Base-by-base conservation (phyloP, 2,888 invertebrate species). In the Melanostoma mellinum region DNA sequence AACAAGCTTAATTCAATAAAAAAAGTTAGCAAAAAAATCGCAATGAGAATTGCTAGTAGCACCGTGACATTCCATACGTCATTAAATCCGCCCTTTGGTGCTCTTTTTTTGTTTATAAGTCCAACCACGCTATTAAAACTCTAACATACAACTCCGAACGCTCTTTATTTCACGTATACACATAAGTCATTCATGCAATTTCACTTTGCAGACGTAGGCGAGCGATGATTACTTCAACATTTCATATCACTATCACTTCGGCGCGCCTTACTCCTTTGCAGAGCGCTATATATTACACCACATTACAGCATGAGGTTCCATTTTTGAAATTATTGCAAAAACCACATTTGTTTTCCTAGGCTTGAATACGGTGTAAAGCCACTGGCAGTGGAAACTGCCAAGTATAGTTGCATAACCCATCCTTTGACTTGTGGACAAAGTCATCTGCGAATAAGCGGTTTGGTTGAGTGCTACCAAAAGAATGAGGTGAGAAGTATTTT, bases 401-500 rank as follows among this genome's bases (percentile, higher is more conserved):
- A 10, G 3, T 38, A 8, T 38, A 30, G 20, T 20, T 20, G 20
- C 6, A 32, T 42, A 42, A n/a, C 38, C 30, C 9, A 20, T 63
- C n/a, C 2, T 5, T n/a, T 36, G 30, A 63, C 36, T 32, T 38
- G n/a, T 46, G 50, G n/a, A 63, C n/a, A n/a, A 38, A 46, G 30
- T 63, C 46, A 48, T 50, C 20, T 50, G 38, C 30, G 63, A 50
- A 46, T 35, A 63, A 63, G 61, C 50, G 48, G 38, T 44, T 10
- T 71, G 33, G 6, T 10, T 56, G 53, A 55, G 30, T 48, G 53
- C 38, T 32, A 20, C 46, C 48, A 46, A 9, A 69, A 69, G 53
- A 75, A 58, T 67, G 76, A 73, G 44, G 73, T 73, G 76, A 81
- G 60, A 80, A 75, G 67, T 50, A 56, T 76, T 61, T 77, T 61